Evolutionary conservation across 1,140 invertebrate genomes (phyloP), one percentile per base, ranked within the genome.

Genomic region (Drosophila nannoptera): DNA sequence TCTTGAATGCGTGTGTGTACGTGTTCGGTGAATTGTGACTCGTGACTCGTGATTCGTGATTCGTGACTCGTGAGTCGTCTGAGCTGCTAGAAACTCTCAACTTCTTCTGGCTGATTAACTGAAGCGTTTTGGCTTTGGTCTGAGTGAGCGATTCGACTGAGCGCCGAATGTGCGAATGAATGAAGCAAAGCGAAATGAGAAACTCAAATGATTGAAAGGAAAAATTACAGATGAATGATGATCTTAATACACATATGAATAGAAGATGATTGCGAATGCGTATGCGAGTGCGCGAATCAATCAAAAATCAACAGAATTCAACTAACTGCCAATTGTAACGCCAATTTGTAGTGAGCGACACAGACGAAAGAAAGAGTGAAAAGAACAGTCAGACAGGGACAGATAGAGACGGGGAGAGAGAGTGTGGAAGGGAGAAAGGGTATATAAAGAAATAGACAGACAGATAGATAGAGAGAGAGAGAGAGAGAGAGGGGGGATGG

Each of bases 271-370:
- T 42, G 9, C 12, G 40, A 68, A 52, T 66, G 38, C 43, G 40
- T 46, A 68, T 82, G 40, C 12, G 78, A 69, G 56, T 46, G 45
- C 45, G 45, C 32, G 49, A 52, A 52, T 52, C 49, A 52, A 52
- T 35, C 8, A 52, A 14, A 56, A 56, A 69, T 78, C 49, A 76
- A 82, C 63, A 75, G 14, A 78, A 78, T 48, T 69, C 33, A 66
- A 71, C 64, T 62, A 73, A 50, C 73, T 80, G 80, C 80, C 80
- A 83, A 83, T 83, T 80, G 65, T 58, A 48, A 69, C 76, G 80
- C 80, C 80, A 83, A 84, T 84, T 70, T n/a, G n/a, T n/a, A 69
- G 29, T 29, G 58, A 54, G 50, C 65, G 32, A 54, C 35, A 52
- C 31, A 50, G 56, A 49, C 33, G 48, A 32, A 40, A 38, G 53